Evolutionary conservation across 2,113 vertebrate genomes (phyloP).

Genomic region (Triplophysa rosa): DNA sequence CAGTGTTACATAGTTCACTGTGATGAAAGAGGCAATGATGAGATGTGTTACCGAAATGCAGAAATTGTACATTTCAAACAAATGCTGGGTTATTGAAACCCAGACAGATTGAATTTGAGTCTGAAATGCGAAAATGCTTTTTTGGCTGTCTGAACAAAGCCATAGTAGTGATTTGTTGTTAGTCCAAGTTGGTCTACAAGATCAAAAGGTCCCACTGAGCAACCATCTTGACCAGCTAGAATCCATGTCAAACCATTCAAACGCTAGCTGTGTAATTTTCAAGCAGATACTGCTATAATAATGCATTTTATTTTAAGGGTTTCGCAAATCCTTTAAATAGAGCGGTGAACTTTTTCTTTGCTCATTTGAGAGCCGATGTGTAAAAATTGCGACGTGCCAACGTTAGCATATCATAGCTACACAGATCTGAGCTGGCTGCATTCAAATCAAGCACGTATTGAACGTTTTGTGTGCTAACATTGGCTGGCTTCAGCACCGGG

Average conservation of each 20-base stretch:
- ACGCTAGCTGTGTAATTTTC: not conserved
- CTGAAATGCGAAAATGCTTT: too few relatives aligned
- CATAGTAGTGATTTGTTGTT: too few relatives aligned
- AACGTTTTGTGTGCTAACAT: slow-evolving; percentile 8
- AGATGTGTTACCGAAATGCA: too few relatives aligned
- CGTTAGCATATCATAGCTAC: slow-evolving; percentile 15
- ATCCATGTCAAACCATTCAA: not conserved
- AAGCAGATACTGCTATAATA: not conserved
- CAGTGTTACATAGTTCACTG: too few relatives aligned
- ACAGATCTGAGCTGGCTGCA: not conserved
- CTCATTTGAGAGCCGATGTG: slow-evolving; percentile 5
- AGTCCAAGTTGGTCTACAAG: too few relatives aligned
- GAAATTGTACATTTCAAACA: too few relatives aligned
- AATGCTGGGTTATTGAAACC: too few relatives aligned
- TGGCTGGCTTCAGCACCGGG: not conserved
- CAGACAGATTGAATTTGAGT: too few relatives aligned
- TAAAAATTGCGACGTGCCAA: not conserved
- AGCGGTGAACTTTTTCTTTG: not conserved
- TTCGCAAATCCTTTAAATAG: not conserved
- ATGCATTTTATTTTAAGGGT: not conserved
- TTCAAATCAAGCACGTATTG: slow-evolving; percentile 15
- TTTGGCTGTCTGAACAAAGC: too few relatives aligned
- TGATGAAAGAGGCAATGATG: too few relatives aligned
- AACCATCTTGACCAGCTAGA: too few relatives aligned
- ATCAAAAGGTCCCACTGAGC: too few relatives aligned